Evolutionary conservation across 1,140 invertebrate genomes (phyloP), one percentile per base, ranked within the genome.

Genomic region (Bradynema listronoti): DNA sequence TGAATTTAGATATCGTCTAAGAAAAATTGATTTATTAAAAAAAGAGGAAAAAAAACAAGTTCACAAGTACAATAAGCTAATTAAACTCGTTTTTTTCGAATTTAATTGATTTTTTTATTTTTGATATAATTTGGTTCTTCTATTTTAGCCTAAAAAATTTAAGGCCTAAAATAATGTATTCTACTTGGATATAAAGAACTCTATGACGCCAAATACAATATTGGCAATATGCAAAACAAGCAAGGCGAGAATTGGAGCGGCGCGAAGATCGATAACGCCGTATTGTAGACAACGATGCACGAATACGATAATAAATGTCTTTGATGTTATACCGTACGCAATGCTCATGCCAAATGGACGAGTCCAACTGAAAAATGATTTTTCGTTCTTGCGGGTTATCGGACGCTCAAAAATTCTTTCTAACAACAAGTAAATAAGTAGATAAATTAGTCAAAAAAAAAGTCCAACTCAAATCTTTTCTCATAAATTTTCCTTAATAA

Each of bases 181-280:
- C 19, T 32, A 72, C 62, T 36, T 71, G 9, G 51, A 22, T 19
- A 63, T 55, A 43, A 34, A 34, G 30, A 42, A 67, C 52, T 70
- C 66, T 14, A 65, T 25, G 42, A 67, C 16, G 14, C 19, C 57
- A 25, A 30, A 29, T 29, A 56, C 34, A 42, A 41, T 46, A 33
- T 56, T 69, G 11, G 69, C 14, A 7, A 70, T 27, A 34, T 56
- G 58, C 7, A 65, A 9, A 1, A n/a, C 32, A 22, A 57, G 50
- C 36, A 56, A 19, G 16, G 27, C 24, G 0, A 67, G 22, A 1
- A 67, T 27, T 11, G 56, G 27, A 24, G 39, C 49, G 2, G 55
- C 54, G 25, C 64, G 43, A 4, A 60, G 56, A 68, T 66, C 64
- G 4, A 7, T 24, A 32, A 64, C 45, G 4, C 63, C 63, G 27